Percentiles rank a stretch among this genome's conserved stretches.
Evolutionary conservation across 1,140 invertebrate species (phyloP).

Genomic region (Tetramorium alpestre): DNA sequence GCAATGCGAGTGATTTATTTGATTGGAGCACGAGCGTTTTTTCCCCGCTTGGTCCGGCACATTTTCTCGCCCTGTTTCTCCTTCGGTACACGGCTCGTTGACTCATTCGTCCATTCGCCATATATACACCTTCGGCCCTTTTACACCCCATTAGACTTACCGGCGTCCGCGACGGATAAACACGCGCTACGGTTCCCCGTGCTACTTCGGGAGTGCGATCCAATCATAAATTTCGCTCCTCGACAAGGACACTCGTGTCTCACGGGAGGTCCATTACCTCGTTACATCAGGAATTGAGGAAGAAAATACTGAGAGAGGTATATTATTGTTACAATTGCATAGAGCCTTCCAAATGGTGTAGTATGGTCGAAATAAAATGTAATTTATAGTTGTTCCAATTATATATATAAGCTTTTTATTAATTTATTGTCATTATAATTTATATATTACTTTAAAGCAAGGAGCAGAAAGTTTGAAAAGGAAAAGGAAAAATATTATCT

Average conservation of each 20-base stretch:
- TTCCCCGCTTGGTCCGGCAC: constrained; percentile 1
- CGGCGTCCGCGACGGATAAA: constrained; percentile 55
- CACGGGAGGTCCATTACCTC: constrained; percentile 20
- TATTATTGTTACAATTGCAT: constrained; percentile 18
- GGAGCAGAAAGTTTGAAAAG: too few species aligned
- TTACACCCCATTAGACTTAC: constrained; percentile 71
- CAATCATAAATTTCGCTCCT: constrained; percentile 59
- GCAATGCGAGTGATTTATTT: constrained; percentile 53
- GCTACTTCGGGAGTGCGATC: constrained; percentile 35
- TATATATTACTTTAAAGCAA: too few species aligned
- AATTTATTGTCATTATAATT: too few species aligned
- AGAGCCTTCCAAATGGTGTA: not conserved
- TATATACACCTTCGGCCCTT: constrained; percentile 59
- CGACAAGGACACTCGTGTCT: constrained; percentile 22
- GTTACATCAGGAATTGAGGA: constrained; percentile 31
- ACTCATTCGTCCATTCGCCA: constrained; percentile 50
- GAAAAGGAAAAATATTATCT: too few species aligned
- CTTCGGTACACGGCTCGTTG: constrained; percentile 65
- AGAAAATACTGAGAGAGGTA: not conserved
- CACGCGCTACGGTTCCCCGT: constrained; percentile 9
- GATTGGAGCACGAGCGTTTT: constrained; percentile 37
- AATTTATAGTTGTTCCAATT: not conserved
- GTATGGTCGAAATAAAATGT: not conserved
- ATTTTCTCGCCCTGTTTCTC: constrained; percentile 65
- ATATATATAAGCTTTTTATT: not conserved